Base-by-base conservation (phyloP, 2,888 invertebrate species). In the Cylindroiulus punctatus region DNA sequence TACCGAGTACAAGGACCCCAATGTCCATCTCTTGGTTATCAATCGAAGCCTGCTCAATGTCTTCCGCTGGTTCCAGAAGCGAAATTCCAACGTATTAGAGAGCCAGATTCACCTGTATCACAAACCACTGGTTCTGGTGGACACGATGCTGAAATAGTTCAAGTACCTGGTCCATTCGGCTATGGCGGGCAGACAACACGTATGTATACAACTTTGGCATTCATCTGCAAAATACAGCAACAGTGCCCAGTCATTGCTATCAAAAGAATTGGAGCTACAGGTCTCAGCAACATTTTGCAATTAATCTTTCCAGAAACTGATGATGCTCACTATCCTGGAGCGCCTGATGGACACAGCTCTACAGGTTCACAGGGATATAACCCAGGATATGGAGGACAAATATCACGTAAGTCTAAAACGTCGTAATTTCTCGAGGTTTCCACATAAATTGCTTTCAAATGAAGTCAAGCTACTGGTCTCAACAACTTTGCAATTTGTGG, bases 1-100 rank as follows among this genome's bases (percentile, higher is more conserved):
- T 86, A 86, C 22, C 36, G 83, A n/a, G 40, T 83, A 83, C n/a
- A 40, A 83, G 83, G 83, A 22, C 83, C 83, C 14, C 83, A 83
- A 42, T 83, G 83, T 40, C 83, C 83, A 14, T 19, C 12, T 14
- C 83, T 83, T 36, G 40, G 83, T 22, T 76, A 76, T 76, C 76
- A 76, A 76, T 30, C 2, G 30, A 76, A 76, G 26, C 12, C 1
- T n/a, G 40, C 44, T 42, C 83, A 83, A 40, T 83, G 83, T 26
- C 19, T 83, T 83, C 83, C 83, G 40, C 76, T 76, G 14, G 30
- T 22, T 0, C 76, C 26, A 26, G 76, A 76, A 2, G 26, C 26
- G 12, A 76, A 76, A 76, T 76, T 76, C 76, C 30, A 76, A 76
- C 10, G 76, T 12, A 76, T 76, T 0, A 76, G 76, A 30, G 76